A percentile compares a stretch with the other conserved stretches of the same genome.
Conservation (phyloP, 2,888 invertebrate species). For the Corythucha ciliata region DNA sequence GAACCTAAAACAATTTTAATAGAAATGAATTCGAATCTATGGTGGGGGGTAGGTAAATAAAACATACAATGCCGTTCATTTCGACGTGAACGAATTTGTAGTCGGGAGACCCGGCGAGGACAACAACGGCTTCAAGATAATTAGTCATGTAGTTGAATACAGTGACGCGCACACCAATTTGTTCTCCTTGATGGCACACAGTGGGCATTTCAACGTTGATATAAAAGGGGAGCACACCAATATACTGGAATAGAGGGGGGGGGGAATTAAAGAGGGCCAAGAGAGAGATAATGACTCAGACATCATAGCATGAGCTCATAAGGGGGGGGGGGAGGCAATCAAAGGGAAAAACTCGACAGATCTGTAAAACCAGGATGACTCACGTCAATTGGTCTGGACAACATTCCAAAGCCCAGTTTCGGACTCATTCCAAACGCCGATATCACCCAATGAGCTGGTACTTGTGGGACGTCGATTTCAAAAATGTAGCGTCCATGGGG, state of each 20-base stretch:
- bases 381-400: conserved; percentile 65
- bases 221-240: conserved; percentile 85
- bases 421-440: conserved; percentile 87
- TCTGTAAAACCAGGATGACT: conserved; percentile 30
- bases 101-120: conserved; percentile 71
- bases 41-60: neutral
- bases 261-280: conserved; percentile 2
- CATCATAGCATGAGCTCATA: neutral
- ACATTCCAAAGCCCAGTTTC: conserved; percentile 65
- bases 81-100: conserved; percentile 90
- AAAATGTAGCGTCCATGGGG: conserved; percentile 84
- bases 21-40: neutral
- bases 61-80: conserved; percentile 64
- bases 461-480: conserved; percentile 70
- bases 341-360: neutral
- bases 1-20: conserved; percentile 42
- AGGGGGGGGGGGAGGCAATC: neutral
- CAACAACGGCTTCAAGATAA: conserved; percentile 75
- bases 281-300: neutral
- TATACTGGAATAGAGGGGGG: conserved; percentile 51
- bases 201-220: conserved; percentile 89
- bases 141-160: conserved; percentile 89
- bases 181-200: conserved; percentile 78
- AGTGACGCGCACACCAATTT: conserved; percentile 81
- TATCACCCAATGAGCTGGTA: conserved; percentile 86